phyloP scores from a whole-genome alignment of 2,888 invertebrate species.

The Protophormia terraenovae region DNA sequence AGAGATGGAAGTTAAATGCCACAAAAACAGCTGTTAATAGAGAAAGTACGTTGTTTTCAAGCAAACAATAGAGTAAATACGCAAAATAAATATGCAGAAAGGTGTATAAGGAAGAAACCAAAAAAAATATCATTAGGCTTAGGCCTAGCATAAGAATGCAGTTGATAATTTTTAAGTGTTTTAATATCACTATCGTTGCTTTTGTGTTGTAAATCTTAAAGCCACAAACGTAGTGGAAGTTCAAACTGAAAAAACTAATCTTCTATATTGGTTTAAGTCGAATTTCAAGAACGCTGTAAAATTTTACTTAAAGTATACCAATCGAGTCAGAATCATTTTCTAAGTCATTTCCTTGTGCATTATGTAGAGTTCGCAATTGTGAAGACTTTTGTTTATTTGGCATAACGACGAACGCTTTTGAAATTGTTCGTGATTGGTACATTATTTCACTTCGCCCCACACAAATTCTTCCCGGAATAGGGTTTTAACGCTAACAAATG shows the following conservation, averaged over 20 bases:
- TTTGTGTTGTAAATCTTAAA: background rate
- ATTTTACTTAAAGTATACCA: too few species aligned
- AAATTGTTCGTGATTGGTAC: too few species aligned
- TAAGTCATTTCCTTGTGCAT: too few species aligned
- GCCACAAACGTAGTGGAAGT: background rate
- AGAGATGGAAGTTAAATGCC: conserved; percentile 25
- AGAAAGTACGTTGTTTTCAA: conserved; percentile 1
- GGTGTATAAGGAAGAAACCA: background rate
- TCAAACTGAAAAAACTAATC: background rate
- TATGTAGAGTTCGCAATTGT: too few species aligned
- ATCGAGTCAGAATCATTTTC: too few species aligned
- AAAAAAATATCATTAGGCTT: background rate
- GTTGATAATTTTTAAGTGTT: background rate
- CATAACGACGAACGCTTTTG: too few species aligned
- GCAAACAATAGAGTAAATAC: conserved; percentile 19
- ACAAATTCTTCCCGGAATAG: too few species aligned
- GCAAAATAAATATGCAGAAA: background rate
- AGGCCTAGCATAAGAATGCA: background rate
- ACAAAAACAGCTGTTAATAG: conserved; percentile 50
- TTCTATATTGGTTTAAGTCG: background rate
- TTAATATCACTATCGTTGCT: background rate
- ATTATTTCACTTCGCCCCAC: too few species aligned
- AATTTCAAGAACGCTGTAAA: background rate
- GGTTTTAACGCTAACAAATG: too few species aligned
- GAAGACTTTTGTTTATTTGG: too few species aligned